Percentiles rank a stretch among this genome's conserved stretches.
These are phyloP conservation scores for Pimpla rufipes DNA, from an alignment of 2,888 invertebrate species.

Conservation along the genomic window DNA sequence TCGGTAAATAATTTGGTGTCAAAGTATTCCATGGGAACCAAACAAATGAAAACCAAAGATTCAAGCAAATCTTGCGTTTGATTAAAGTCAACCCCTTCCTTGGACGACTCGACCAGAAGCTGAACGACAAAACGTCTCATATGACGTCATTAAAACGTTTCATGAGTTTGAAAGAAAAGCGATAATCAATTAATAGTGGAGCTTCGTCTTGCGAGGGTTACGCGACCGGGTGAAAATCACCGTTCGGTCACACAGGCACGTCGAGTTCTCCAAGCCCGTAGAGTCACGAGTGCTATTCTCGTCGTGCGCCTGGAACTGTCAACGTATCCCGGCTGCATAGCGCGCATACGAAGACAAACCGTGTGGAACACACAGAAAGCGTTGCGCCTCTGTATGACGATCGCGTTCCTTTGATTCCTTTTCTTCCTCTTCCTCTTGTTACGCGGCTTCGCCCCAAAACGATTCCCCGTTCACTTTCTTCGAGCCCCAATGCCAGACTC, in stretches of 20 bases:
- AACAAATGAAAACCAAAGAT: too few relatives aligned
- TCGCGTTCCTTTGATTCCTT: conserved; percentile 15
- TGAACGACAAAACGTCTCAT: too few relatives aligned
- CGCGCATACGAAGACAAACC: conserved; percentile 13
- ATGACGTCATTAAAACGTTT: too few relatives aligned
- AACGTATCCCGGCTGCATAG: conserved; percentile 56
- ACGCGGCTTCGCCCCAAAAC: conserved; percentile 2
- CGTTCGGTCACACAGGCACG: neutral
- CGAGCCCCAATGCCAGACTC: neutral
- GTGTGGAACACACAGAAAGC: neutral
- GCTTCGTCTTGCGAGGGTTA: neutral
- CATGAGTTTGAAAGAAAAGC: too few relatives aligned
- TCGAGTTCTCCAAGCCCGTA: conserved; percentile 5
- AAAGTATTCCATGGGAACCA: too few relatives aligned
- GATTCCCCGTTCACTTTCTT: neutral
- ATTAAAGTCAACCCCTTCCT: too few relatives aligned
- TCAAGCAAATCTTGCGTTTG: too few relatives aligned
- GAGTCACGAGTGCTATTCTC: conserved; percentile 57
- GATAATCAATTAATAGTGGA: too few relatives aligned
- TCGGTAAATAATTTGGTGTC: too few relatives aligned
- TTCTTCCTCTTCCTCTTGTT: conserved; percentile 12
- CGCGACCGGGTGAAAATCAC: neutral
- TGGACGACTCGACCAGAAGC: too few relatives aligned
- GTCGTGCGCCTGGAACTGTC: conserved; percentile 62
- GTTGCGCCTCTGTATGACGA: conserved; percentile 10